Base-by-base conservation (phyloP, 2,113 vertebrate genomes). In the Pterophyllum scalare region DNA sequence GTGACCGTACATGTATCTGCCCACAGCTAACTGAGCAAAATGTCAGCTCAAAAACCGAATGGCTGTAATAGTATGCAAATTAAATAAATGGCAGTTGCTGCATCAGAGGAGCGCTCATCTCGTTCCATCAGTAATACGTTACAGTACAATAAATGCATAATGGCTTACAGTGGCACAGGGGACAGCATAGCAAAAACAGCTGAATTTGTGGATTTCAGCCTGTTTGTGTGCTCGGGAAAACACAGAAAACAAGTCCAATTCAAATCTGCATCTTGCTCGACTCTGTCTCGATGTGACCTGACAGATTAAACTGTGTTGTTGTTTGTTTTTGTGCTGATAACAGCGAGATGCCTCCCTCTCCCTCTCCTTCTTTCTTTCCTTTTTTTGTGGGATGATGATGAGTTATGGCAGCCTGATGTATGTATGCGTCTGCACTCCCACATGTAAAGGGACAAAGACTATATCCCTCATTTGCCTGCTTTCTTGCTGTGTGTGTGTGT, bases 341-440 rank as follows among this genome's bases (percentile, higher is more conserved):
- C 82, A 11, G 85, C 60, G 77, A 82, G 54, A 77, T 62, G 57
- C 54, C 59, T 49, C 75, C 70, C 40, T 5, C 6, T 24, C 74
- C 6, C 65, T 11, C 67, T 72, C 24, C 17, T 12, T 24, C 22
- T 61, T 5, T 46, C 43, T 70, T 43, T 20, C 26, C 26, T 59
- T 43, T 70, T 87, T 82, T 81, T 56, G 81, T 82, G 65, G 65
- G 84, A 89, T 38, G 90, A 57, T 87, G 87, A 92, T 90, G 91
- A 93, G 85, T 86, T 92, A 86, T 89, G 90, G 87, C 92, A 93
- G 89, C 79, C 82, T 85, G 90, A 89, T 43, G 67, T 83, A 56
- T 61, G 80, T 77, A 83, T 85, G 86, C 72, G 77, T 78, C 14
- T 83, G 15, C 80, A 4, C 91, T 85, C 85, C 88, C 84, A 88